Evolutionary conservation across 1,140 invertebrate genomes (phyloP).

Genomic region (Drosophila quadrilineata): DNA sequence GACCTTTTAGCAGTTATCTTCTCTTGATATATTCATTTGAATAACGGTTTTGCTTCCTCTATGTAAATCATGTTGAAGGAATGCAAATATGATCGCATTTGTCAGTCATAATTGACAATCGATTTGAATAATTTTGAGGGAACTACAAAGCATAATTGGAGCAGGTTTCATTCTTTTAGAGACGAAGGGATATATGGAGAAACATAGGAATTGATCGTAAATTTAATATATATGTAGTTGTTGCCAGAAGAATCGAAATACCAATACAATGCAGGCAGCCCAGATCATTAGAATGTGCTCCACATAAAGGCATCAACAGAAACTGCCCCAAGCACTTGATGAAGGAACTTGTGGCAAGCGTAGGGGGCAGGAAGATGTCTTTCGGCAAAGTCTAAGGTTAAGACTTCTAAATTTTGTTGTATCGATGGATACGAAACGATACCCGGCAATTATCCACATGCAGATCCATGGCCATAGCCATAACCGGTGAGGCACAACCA

Average conservation of each 20-base stretch:
- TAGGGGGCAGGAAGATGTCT: not conserved
- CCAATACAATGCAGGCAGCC: not conserved
- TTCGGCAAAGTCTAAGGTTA: constrained; percentile 4
- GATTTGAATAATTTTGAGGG: constrained; percentile 27
- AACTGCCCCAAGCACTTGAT: constrained; percentile 11
- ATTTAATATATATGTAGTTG: constrained; percentile 39
- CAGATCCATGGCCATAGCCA: too few relatives aligned
- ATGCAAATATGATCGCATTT: constrained; percentile 27
- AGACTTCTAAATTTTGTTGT: constrained; percentile 35
- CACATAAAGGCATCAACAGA: constrained; percentile 19
- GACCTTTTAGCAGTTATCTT: not conserved
- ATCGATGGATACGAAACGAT: constrained; percentile 43
- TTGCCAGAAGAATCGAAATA: not conserved
- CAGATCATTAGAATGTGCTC: constrained; percentile 17
- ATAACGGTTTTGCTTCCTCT: not conserved
- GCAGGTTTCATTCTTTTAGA: not conserved
- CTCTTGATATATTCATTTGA: not conserved
- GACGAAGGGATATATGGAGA: constrained; percentile 7
- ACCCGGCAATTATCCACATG: constrained; percentile 63
- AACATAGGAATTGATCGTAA: constrained; percentile 45
- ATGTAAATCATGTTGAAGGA: not conserved
- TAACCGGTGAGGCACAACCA: not conserved
- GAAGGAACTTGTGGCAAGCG: not conserved
- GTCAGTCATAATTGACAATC: constrained; percentile 46
- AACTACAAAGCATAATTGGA: constrained; percentile 11